Percentiles rank a stretch among this genome's conserved stretches.
These are phyloP conservation scores for Lineus longissimus DNA, from an alignment of 1,140 invertebrate species.

Conservation along the genomic window DNA sequence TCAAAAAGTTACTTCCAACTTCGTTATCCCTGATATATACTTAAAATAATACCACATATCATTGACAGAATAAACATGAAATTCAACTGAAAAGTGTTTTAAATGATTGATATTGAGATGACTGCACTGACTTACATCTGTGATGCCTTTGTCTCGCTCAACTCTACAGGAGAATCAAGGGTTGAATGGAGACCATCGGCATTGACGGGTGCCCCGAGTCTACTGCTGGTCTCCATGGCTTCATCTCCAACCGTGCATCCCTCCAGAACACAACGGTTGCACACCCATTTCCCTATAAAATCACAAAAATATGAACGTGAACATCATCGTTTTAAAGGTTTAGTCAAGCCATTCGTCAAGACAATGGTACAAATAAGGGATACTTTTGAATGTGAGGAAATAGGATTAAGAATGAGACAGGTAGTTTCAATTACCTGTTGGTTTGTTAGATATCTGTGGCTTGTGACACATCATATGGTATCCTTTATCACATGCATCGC, in stretches of 20 bases:
- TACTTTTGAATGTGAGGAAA: too few relatives aligned
- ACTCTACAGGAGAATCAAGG: background rate
- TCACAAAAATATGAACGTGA: background rate
- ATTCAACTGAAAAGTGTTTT: too few relatives aligned
- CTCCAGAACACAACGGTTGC: constrained; percentile 22
- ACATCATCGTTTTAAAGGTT: too few relatives aligned
- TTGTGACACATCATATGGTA: constrained; percentile 73
- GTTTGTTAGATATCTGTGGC: constrained; percentile 47
- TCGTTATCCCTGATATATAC: too few relatives aligned
- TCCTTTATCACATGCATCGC: constrained; percentile 75
- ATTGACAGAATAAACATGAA: too few relatives aligned
- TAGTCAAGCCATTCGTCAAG: too few relatives aligned
- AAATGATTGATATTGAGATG: too few relatives aligned
- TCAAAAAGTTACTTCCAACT: too few relatives aligned
- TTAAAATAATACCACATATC: too few relatives aligned
- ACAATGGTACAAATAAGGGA: background rate
- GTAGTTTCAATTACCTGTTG: constrained; percentile 29
- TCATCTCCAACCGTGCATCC: constrained; percentile 11
- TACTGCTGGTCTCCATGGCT: background rate
- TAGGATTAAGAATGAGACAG: too few relatives aligned
- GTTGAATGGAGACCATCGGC: too few relatives aligned
- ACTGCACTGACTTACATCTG: background rate
- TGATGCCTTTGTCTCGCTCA: background rate
- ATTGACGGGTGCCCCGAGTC: too few relatives aligned
- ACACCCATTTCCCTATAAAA: constrained; percentile 29